Evolutionary conservation across 2,888 invertebrate species (phyloP), one percentile per base, ranked within the genome.

Genomic region (Andrena camellia): DNA sequence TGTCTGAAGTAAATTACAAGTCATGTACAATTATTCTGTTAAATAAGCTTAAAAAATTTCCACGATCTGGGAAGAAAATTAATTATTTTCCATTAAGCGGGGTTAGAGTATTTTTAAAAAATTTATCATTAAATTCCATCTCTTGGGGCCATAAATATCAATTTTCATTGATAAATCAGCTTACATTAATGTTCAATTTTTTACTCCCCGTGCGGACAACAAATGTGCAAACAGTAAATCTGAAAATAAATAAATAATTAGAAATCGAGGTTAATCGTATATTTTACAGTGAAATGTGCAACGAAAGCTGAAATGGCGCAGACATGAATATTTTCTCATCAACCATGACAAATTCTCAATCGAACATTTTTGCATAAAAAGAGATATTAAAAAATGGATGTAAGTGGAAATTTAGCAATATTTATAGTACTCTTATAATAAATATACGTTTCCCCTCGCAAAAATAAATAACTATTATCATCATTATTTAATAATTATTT

Each of bases 371-470:
- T 5, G 33, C 7, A 35, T 20, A 10, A 23, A 23, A n/a, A 17
- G 8, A 52, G 20, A 59, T 70, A 59, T 20, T 23, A 13, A 17
- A 50, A 42, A 48, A 84, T 84, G 84, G 59, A 84, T 7, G 84
- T 84, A 20, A 84, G 84, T 78, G 26, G 1, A 6, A 6, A 31
- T 42, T 42, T 42, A 42, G 42, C 42, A 17, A 42, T 42, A 26
- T 26, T 20, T 20, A 35, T 35, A 35, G 2, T 35, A 35, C 0
- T 33, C 33, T 33, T 33, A 8, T 33, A 33, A 33, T 33, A 33
- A 8, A 8, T 33, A 33, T 33, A 33, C 33, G 23, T 3, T 54
- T 23, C 10, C 1, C 3, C 17, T 2, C 26, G 6, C 13, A 17
- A 26, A 10, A 13, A 23, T 1, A 20, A 54, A 54, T 20, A 8